These are phyloP conservation scores for Mergus octosetaceus DNA, from an alignment of 2,797 vertebrate genomes.

Conservation along the genomic window DNA sequence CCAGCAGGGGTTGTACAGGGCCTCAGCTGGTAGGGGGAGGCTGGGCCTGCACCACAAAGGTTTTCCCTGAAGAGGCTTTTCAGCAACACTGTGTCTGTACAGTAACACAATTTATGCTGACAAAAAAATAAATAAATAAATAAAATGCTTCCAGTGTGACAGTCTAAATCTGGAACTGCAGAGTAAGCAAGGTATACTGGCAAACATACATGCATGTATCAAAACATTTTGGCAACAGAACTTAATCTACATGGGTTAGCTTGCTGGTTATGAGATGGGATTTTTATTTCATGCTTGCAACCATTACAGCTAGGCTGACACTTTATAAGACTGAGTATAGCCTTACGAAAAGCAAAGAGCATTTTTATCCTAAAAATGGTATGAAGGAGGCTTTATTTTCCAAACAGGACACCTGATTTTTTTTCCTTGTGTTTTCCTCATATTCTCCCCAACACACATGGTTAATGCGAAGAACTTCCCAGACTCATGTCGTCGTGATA, in stretches of 20 bases:
- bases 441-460: background rate
- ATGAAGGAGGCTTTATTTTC: background rate
- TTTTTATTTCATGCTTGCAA: background rate
- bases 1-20: accelerated
- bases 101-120: too few relatives aligned
- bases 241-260: background rate
- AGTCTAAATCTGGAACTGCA: background rate
- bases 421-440: background rate
- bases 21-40: background rate
- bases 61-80: background rate
- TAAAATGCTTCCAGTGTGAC: accelerated
- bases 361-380: background rate
- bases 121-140: too few relatives aligned
- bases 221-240: background rate
- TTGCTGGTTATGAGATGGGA: background rate
- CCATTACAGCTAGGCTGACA: background rate
- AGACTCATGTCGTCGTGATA: accelerated
- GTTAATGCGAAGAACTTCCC: background rate
- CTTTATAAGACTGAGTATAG: background rate
- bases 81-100: background rate
- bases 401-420: background rate
- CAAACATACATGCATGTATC: accelerated
- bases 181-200: background rate
- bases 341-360: background rate
- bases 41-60: background rate